Base-by-base conservation (phyloP, 2,888 invertebrate genomes). In the Eupithecia exiguata region DNA sequence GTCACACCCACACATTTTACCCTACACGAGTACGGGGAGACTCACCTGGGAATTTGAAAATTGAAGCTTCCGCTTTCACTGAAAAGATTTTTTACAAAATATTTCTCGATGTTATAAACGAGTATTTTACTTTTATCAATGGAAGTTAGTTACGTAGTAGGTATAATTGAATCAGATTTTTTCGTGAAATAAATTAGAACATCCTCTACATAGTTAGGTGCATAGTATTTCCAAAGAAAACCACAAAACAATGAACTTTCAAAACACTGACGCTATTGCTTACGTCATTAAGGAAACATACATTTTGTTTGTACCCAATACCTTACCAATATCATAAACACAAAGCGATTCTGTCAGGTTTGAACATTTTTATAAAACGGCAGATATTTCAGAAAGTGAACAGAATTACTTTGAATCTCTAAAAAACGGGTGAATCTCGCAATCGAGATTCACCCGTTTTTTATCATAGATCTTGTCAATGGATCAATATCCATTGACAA, bases 1-100 rank as follows among this genome's bases (percentile, higher is more conserved):
- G 58, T 58, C 58, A 36, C 38, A 38, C 63, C 63, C 38, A 62
- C 63, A 65, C 63, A 58, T 58, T 58, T 25, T 14, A n/a, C n/a
- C 63, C 35, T 9, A 36, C 63, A 65, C 63, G 36, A 63, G 63
- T 36, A 36, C 30, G 0, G 62, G 35, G 30, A 38, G 35, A 9
- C 38, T 58, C 25, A 58, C 12, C 63, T 10, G 63, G 35, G 63
- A 38, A 38, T 65, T 65, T 9, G 63, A 36, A 63, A 65, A 36
- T 21, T 21, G 53, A 53, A 53, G 21, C 58, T 14, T 14, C 58
- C 12, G 12, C 1, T 25, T 58, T 58, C 58, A 58, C 25, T 58
- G 14, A 25, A 58, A 25, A 58, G 25, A 58, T 25, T n/a, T 9
- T 53, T 21, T 53, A 0, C 10, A 1, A 21, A 21, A 10, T 10